Base-by-base conservation (phyloP, 2,113 vertebrate genomes). In the Antechinus stuartii region DNA sequence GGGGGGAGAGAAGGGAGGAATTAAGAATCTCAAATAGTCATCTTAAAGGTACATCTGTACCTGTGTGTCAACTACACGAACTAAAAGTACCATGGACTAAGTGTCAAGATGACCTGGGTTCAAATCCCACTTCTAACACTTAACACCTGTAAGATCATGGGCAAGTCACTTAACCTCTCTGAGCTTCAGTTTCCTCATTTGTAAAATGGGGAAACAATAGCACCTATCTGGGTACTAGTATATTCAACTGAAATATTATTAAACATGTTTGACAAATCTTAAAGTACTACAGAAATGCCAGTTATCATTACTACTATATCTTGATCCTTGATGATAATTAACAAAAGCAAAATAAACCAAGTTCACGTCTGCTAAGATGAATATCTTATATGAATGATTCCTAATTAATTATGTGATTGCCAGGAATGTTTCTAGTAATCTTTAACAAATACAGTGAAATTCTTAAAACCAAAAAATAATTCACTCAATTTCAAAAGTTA, bases 291-390 rank as follows among this genome's bases (percentile, higher is more conserved):
- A 22, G 68, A 42, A 84, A 84, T 7, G 2, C 6, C n/a, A 42
- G 68, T 42, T 42, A 84, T 84, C 42, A 84, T 84, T 42, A 42
- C 35, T 92, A 53, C 42, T 94, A 57, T 54, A 90, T 89, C 2
- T 90, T 91, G 23, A 16, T 89, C 24, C 91, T 2, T 90, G 19
- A 92, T 61, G 90, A 91, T 54, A 42, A 19, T 84, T 22, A 42
- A 42, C 35, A 91, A 95, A 95, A 50, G 76, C 46, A 9, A 53
- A 94, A 95, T 30, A 97, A 94, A 96, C 53, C 22, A 53, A 4
- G 2, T 2, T 91, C n/a, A 22, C 1, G 89, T 53, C 93, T 94
- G 76, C 55, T 50, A 92, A 94, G 0, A 95, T 92, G 54, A 47
- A 89, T 50, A 95, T 68, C 19, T 84, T 42, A n/a, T 16, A 68